Base-by-base conservation (phyloP, 1,140 invertebrate genomes). In the Phocides pigmalion region DNA sequence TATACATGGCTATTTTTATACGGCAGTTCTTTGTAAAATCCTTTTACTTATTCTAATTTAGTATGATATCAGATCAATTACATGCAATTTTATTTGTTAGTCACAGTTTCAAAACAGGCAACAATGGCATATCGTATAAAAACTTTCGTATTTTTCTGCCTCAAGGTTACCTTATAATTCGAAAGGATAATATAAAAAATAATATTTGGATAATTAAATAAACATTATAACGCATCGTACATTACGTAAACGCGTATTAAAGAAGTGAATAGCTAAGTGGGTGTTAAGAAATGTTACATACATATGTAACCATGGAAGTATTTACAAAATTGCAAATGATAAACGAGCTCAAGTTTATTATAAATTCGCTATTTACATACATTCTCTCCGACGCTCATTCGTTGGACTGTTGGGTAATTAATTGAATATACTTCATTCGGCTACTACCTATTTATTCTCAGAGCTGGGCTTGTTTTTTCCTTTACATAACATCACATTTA, bases 171-270 rank as follows among this genome's bases (percentile, higher is more conserved):
- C 4, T 37, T 35, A 11, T 37, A 20, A 25, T 46, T 16, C 39
- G 28, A 66, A 70, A 62, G 58, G 51, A 67, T 65, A 66, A 68
- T 70, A 65, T 65, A 63, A 67, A 68, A 70, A 63, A 63, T 54
- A 42, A 54, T 62, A 65, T 74, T 73, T 70, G 62, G 37, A 28
- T 46, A 70, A 70, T 65, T 64, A 68, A 68, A 70, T 64, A 63
- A 66, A 68, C 62, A 67, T 65, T 63, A 58, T 65, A 59, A 50
- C 64, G 46, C 28, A 37, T 50, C 54, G 8, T 12, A 28, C 6
- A 39, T 56, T 56, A 44, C 53, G 53, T 42, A 46, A 65, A 58
- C n/a, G 42, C 32, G 61, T 53, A 51, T 59, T 41, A 41, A 9
- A 50, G 32, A 41, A 35, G n/a, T 44, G 19, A 39, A 12, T 51